Evolutionary conservation across 2,113 vertebrate genomes (phyloP).

Genomic region (Pseudorhombus dupliciocellatus): DNA sequence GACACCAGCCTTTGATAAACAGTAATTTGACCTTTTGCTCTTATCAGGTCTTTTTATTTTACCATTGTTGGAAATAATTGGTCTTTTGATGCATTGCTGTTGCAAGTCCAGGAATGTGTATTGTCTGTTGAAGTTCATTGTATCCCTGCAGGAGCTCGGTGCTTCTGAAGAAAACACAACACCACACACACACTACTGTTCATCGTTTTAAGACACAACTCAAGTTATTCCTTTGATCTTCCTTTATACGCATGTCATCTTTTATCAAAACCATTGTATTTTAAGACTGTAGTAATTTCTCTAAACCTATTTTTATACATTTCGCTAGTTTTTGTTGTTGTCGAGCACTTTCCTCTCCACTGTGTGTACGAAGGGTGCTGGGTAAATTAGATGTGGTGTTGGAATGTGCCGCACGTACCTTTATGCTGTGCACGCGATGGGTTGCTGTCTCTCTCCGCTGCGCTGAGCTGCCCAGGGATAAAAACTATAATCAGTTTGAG

Average conservation of each 20-base stretch:
- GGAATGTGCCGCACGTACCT: background rate
- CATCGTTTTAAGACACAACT: too few species aligned
- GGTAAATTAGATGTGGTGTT: background rate
- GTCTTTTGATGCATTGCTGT: background rate
- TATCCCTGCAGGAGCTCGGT: background rate
- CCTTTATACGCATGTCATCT: too few species aligned
- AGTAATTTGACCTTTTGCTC: slow-evolving; percentile 32
- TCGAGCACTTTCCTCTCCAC: too few species aligned
- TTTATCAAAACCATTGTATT: too few species aligned
- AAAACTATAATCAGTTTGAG: background rate
- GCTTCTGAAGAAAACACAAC: background rate
- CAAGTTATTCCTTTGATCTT: too few species aligned
- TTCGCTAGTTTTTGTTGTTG: too few species aligned
- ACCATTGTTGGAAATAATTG: background rate
- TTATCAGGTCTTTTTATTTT: slow-evolving; percentile 12
- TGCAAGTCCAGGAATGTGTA: slow-evolving; percentile 1
- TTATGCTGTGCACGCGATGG: background rate
- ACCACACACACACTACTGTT: background rate
- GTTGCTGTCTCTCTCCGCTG: background rate
- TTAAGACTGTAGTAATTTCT: too few species aligned
- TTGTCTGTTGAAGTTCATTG: background rate
- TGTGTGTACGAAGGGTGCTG: too few species aligned
- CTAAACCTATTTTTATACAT: too few species aligned
- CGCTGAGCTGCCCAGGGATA: too few species aligned
- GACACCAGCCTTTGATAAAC: slow-evolving; percentile 10